These are phyloP conservation scores for Calephelis virginiensis DNA, from an alignment of 1,140 invertebrate genomes.

Conservation along the genomic window DNA sequence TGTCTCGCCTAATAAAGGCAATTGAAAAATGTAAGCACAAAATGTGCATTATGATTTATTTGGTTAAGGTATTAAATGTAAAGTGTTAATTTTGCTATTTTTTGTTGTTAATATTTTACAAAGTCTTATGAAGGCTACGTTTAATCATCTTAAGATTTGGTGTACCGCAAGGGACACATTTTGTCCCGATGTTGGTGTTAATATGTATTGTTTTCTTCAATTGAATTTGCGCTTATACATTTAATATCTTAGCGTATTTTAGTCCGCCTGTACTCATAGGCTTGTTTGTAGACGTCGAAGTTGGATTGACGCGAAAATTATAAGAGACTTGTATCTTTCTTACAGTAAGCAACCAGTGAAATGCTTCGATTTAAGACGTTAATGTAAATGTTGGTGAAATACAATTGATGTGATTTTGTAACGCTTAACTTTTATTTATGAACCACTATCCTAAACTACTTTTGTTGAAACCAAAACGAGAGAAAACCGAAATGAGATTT, in stretches of 20 bases:
- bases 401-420: constrained; percentile 78
- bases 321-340: constrained; percentile 67
- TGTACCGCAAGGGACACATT: constrained; percentile 8
- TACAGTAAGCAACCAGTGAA: constrained; percentile 70
- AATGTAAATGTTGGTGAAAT: constrained; percentile 78
- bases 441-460: background rate
- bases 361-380: constrained; percentile 73
- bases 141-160: constrained; percentile 14
- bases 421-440: constrained; percentile 52
- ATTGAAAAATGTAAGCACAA: constrained; percentile 56
- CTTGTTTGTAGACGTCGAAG: constrained; percentile 61
- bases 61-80: constrained; percentile 54
- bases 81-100: background rate
- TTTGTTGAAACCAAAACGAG: too few species aligned
- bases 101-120: constrained; percentile 9
- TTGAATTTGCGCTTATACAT: constrained; percentile 36
- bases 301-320: constrained; percentile 41
- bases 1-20: constrained; percentile 45
- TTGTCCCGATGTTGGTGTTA: constrained; percentile 11
- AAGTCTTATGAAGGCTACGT: constrained; percentile 25
- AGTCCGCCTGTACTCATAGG: constrained; percentile 69
- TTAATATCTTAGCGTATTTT: constrained; percentile 53
- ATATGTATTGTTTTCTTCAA: constrained; percentile 2
- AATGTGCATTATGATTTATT: constrained; percentile 56
- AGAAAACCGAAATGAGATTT: too few species aligned